These are phyloP conservation scores for Eristalinus aeneus DNA, from an alignment of 2,888 invertebrate genomes.

Conservation along the genomic window DNA sequence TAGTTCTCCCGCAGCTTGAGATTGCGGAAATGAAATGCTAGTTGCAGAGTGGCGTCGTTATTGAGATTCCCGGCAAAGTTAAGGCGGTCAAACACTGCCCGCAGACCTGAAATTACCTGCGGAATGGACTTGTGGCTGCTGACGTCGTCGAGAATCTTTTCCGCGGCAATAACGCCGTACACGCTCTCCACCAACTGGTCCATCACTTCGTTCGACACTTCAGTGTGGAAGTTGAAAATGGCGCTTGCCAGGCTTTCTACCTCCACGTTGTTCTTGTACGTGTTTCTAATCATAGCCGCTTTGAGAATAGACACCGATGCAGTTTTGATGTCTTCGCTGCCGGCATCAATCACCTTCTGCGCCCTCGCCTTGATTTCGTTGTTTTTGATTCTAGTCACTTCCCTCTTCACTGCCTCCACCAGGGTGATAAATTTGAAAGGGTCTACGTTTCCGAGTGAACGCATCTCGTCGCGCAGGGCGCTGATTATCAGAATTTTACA, in stretches of 20 bases:
- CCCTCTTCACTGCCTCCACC: slow-evolving; percentile 7
- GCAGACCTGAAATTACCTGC: slow-evolving; percentile 28
- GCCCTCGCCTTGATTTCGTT: background rate
- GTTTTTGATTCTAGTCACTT: background rate
- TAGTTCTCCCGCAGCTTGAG: slow-evolving; percentile 4
- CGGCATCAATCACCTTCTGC: background rate
- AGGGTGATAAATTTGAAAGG: slow-evolving; percentile 22
- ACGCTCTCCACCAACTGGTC: slow-evolving; percentile 22
- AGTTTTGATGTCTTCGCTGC: background rate
- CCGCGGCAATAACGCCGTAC: slow-evolving; percentile 29
- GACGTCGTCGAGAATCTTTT: slow-evolving; percentile 11
- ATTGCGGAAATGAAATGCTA: background rate
- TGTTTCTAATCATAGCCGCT: slow-evolving; percentile 25
- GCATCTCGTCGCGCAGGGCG: slow-evolving; percentile 29
- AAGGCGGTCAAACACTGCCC: slow-evolving; percentile 27
- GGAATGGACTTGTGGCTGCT: slow-evolving; percentile 33
- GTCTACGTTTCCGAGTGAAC: slow-evolving; percentile 1
- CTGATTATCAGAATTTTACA: background rate
- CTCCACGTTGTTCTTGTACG: slow-evolving; percentile 8
- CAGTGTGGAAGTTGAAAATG: background rate
- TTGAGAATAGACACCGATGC: background rate
- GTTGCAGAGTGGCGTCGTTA: slow-evolving; percentile 17
- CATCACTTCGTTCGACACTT: slow-evolving; percentile 38
- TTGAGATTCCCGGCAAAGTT: slow-evolving; percentile 29
- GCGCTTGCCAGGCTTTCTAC: slow-evolving; percentile 12